phyloP scores from a whole-genome alignment of 1,140 invertebrate species.

The Drosophila mauritiana region DNA sequence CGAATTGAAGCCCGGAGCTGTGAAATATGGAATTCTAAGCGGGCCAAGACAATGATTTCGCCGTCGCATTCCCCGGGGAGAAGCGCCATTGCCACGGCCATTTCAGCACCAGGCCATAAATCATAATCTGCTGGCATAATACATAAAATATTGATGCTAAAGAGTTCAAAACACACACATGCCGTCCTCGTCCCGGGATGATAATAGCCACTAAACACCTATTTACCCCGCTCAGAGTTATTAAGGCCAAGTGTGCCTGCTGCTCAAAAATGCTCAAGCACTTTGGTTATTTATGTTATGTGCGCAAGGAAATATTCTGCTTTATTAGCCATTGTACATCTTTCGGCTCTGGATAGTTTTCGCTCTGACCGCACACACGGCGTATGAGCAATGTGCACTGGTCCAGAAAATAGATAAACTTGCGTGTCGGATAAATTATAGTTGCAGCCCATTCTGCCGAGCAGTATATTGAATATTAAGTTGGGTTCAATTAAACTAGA shows the following conservation, averaged over 20 bases:
- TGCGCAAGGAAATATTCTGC: slow-evolving; percentile 19
- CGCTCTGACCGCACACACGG: slow-evolving; percentile 11
- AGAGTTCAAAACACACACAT: slow-evolving; percentile 67
- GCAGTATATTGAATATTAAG: slow-evolving; percentile 23
- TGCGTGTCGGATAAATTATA: slow-evolving; percentile 5
- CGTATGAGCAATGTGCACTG: slow-evolving; percentile 56
- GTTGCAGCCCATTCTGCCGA: neutral
- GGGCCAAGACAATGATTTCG: slow-evolving; percentile 43
- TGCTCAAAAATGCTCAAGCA: slow-evolving; percentile 35
- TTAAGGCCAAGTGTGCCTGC: slow-evolving; percentile 42
- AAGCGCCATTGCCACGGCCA: slow-evolving; percentile 11
- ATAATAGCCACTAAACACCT: slow-evolving; percentile 80
- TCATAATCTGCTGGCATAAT: slow-evolving; percentile 78
- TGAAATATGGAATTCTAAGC: slow-evolving; percentile 56
- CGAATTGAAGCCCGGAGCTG: slow-evolving; percentile 28
- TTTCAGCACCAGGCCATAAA: slow-evolving; percentile 64
- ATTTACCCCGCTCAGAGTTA: slow-evolving; percentile 63
- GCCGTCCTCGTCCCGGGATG: slow-evolving; percentile 22
- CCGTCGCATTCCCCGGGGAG: slow-evolving; percentile 14
- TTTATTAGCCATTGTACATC: slow-evolving; percentile 48
- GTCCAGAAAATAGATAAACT: slow-evolving; percentile 28
- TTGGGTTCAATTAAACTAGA: slow-evolving; percentile 27
- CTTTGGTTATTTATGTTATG: slow-evolving; percentile 55
- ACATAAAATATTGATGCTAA: slow-evolving; percentile 82
- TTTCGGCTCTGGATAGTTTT: slow-evolving; percentile 25